These are phyloP conservation scores for Ecliptopera silaceata DNA, from an alignment of 2,888 invertebrate species.

Conservation along the genomic window DNA sequence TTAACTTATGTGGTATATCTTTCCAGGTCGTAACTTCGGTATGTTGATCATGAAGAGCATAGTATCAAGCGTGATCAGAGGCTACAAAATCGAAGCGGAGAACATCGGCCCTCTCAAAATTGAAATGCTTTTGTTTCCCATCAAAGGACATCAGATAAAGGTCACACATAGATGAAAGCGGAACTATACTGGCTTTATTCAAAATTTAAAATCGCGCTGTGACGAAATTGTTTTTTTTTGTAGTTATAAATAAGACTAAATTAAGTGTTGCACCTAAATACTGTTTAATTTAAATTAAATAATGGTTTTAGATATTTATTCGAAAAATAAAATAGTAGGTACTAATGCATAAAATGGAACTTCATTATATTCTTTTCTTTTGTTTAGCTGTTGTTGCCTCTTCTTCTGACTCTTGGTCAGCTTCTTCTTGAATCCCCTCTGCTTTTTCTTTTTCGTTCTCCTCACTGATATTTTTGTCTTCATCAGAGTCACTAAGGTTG, in stretches of 20 bases:
- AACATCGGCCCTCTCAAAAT: constrained; percentile 65
- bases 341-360: no score
- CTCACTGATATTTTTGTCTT: not conserved
- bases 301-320: no score
- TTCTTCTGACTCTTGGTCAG: not conserved
- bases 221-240: not conserved
- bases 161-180: constrained; percentile 45
- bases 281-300: no score
- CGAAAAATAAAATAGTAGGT: no score
- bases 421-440: not conserved
- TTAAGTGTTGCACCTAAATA: not conserved
- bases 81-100: constrained; percentile 60
- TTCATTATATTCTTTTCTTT: not conserved
- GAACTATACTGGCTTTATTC: not conserved
- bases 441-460: not conserved
- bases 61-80: constrained; percentile 58
- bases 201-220: not conserved
- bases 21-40: constrained; percentile 69
- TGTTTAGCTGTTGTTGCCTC: no score
- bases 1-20: constrained; percentile 12
- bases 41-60: constrained; percentile 72
- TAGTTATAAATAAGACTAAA: not conserved
- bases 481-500: not conserved
- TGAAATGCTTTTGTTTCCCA: constrained; percentile 67
- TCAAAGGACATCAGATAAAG: constrained; percentile 63